Evolutionary conservation across 2,113 vertebrate species (phyloP).

Genomic region (Sinocyclocheilus anophthalmus): DNA sequence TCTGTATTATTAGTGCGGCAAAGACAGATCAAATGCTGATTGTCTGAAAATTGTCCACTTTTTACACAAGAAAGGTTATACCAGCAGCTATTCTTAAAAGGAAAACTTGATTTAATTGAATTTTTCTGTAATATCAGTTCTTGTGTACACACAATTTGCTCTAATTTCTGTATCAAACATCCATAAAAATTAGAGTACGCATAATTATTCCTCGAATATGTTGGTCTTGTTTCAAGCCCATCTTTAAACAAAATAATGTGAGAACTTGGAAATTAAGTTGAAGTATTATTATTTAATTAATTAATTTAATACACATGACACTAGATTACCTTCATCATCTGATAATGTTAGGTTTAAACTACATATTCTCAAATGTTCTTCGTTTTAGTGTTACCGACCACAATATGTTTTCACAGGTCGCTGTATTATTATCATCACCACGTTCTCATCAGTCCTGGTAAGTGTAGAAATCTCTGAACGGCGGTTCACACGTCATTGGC

Average conservation of each 20-base stretch:
- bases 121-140: no score
- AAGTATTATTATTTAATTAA: neutral
- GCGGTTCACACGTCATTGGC: neutral
- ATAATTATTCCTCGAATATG: no score
- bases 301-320: neutral
- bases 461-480: neutral
- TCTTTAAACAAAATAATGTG: neutral
- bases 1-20: neutral
- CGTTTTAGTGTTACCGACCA: neutral
- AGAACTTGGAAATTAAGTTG: neutral
- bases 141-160: neutral
- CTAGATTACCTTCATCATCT: neutral
- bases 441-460: neutral
- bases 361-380: neutral
- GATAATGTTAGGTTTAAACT: neutral
- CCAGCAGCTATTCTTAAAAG: neutral
- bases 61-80: neutral
- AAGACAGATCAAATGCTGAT: neutral
- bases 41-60: neutral
- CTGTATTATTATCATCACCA: neutral
- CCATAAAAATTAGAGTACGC: no score
- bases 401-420: neutral
- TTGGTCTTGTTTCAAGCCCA: neutral
- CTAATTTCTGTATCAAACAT: neutral
- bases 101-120: neutral